Evolutionary conservation across 1,140 invertebrate genomes (phyloP).

Genomic region (Panulirus ornatus): DNA sequence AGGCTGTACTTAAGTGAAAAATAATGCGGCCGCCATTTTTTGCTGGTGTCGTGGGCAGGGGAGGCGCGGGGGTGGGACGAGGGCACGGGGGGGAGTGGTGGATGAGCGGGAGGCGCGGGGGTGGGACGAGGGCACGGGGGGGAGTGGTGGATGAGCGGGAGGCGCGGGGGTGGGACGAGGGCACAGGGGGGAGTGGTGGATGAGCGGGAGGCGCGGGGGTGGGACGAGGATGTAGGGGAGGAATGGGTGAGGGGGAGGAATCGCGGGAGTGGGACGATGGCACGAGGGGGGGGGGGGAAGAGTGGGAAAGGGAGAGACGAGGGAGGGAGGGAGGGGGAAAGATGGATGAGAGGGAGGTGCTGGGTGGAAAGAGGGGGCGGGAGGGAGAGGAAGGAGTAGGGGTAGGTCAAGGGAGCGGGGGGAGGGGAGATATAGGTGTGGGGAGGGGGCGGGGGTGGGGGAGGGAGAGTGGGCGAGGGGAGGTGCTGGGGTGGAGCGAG

Average conservation of each 20-base stretch:
- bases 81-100: neutral
- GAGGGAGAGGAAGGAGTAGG: neutral
- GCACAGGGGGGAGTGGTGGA: neutral
- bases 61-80: neutral
- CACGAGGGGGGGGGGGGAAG: neutral
- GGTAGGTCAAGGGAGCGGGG: neutral
- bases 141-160: neutral
- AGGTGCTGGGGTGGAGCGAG: neutral
- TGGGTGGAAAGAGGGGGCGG: neutral
- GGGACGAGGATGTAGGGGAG: neutral
- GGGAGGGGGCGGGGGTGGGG: neutral
- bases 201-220: neutral
- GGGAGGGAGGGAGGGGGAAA: neutral
- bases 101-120: neutral
- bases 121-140: neutral
- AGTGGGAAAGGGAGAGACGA: neutral
- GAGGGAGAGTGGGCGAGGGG: neutral
- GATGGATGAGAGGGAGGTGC: neutral
- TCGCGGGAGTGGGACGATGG: neutral
- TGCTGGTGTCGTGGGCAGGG: constrained; percentile 40
- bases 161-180: neutral
- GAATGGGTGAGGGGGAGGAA: neutral
- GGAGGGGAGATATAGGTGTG: neutral
- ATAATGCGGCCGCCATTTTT: constrained; percentile 65
- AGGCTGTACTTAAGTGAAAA: constrained; percentile 65